Evolutionary conservation across 2,797 vertebrate genomes (phyloP).

Genomic region (Carapus acus): DNA sequence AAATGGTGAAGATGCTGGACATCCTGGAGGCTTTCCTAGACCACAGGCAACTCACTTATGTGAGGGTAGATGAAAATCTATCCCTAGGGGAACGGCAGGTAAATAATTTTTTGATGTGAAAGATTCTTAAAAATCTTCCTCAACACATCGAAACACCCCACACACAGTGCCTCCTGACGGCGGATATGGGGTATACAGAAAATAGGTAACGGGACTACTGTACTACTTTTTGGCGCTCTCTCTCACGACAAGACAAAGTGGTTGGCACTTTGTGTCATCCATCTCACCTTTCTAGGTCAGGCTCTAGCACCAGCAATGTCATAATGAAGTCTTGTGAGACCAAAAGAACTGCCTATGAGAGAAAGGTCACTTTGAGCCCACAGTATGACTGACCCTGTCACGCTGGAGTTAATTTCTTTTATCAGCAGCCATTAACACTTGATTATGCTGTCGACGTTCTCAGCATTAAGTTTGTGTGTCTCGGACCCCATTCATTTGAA

Average conservation of each 20-base stretch:
- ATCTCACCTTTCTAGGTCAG: neutral
- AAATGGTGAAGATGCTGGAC: slow-evolving; percentile 85
- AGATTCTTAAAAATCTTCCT: no score
- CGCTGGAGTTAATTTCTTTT: neutral
- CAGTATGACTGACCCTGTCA: neutral
- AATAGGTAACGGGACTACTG: no score
- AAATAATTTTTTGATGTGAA: slow-evolving; percentile 13
- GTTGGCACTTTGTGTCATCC: neutral
- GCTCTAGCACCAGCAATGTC: neutral
- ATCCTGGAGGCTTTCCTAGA: slow-evolving; percentile 86
- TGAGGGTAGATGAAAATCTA: slow-evolving; percentile 90
- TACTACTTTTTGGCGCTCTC: no score
- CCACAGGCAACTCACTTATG: slow-evolving; percentile 83
- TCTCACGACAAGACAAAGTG: neutral
- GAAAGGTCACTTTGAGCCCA: neutral
- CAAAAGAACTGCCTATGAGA: neutral
- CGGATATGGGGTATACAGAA: neutral
- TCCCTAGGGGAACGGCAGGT: slow-evolving; percentile 87
- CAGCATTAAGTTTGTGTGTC: no score
- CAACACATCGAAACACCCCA: no score
- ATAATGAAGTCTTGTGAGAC: no score
- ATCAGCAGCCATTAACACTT: neutral
- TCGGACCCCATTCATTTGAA: no score
- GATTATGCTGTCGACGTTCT: neutral
- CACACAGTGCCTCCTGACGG: no score